Evolutionary conservation across 2,888 invertebrate species (phyloP), one percentile per base, ranked within the genome.

Genomic region (Epirrhoe alternata): DNA sequence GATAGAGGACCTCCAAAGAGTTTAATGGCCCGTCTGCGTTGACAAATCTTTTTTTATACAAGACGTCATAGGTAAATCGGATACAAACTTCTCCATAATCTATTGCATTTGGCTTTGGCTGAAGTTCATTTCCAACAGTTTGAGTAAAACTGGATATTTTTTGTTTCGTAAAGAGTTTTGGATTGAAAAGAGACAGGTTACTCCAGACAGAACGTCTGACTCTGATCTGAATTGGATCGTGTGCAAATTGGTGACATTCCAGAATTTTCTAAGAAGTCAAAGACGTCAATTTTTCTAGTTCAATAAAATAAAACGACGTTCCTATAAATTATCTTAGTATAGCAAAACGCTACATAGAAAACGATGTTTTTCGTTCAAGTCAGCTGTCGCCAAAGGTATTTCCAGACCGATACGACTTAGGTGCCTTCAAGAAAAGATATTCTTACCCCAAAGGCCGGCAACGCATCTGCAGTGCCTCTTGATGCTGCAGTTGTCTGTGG

Each of bases 21-120:
- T 59, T 77, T 72, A 74, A 73, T 70, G 65, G 67, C 74, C 75
- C 77, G 80, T 80, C 85, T 83, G 81, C 75, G 76, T 71, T 72
- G 77, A 76, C 71, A 73, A 64, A 68, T 70, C 74, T 72, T 78
- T 78, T 82, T 81, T 81, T 82, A 82, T 79, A 79, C 67, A 76
- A 72, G 75, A 82, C 84, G 83, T 83, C 83, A 83, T 65, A 68
- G 57, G 16, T 52, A 57, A 53, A 73, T 70, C 60, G 55, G 8
- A 52, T 59, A 53, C 57, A 57, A 73, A 70, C 61, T 69, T 68
- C 61, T 59, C 45, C 66, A 67, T 70, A 56, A 73, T 69, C 71
- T 66, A 61, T 66, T 12, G 50, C 42, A 50, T 63, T 64, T 33
- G 45, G n/a, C n/a, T 10, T 66, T 70, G 72, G 72, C 69, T 53